These are phyloP conservation scores for Tetragnatha montana DNA, from an alignment of 2,888 invertebrate genomes.

Conservation along the genomic window DNA sequence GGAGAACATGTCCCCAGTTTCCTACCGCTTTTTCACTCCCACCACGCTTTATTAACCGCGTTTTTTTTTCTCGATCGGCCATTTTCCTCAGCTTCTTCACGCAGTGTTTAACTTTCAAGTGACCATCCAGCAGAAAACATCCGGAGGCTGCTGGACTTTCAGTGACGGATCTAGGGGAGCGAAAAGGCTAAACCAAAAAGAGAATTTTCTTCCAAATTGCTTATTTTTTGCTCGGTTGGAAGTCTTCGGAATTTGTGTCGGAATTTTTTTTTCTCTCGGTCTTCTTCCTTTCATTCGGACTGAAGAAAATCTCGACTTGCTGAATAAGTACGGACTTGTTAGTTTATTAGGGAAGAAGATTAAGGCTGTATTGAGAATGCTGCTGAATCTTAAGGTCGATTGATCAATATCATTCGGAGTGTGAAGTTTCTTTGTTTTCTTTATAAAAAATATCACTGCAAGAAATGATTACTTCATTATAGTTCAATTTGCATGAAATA, in stretches of 20 bases:
- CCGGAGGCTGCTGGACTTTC: slow-evolving; percentile 1
- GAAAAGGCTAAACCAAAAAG: slow-evolving; percentile 19
- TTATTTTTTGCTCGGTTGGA: slow-evolving; percentile 44
- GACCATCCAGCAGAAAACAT: slow-evolving; percentile 59
- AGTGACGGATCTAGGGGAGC: slow-evolving; percentile 4
- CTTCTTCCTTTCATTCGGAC: not conserved
- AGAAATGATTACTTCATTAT: not conserved
- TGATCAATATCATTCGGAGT: not conserved
- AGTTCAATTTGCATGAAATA: not conserved
- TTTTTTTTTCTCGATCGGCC: not conserved
- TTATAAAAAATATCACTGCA: not conserved
- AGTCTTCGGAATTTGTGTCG: not conserved
- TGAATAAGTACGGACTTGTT: slow-evolving; percentile 1
- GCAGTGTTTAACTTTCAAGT: slow-evolving; percentile 51
- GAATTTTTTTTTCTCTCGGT: not conserved
- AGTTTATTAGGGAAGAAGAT: not conserved
- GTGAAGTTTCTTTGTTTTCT: not conserved
- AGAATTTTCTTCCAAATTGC: slow-evolving; percentile 51
- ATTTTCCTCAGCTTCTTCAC: slow-evolving; percentile 39
- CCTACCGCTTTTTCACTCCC: not conserved
- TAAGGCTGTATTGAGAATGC: not conserved
- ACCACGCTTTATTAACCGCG: slow-evolving; percentile 42
- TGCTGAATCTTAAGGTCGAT: not conserved
- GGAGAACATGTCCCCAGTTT: not conserved
- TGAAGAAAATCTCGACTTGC: not conserved